Conservation (phyloP, 2,113 vertebrate genomes). For the Laticauda colubrina region DNA sequence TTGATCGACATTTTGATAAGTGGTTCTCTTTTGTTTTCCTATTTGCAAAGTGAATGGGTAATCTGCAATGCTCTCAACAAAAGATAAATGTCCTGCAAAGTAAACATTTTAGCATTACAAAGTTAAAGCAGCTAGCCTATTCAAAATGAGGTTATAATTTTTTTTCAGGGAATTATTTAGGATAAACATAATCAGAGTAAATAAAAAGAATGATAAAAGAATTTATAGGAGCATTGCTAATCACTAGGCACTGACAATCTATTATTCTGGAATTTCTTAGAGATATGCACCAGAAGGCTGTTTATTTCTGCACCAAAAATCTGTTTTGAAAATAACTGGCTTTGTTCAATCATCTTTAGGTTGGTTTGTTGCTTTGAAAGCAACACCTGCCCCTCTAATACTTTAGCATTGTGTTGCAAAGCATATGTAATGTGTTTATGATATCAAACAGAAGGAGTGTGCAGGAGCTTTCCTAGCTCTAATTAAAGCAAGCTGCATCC, state of each 20-base stretch:
- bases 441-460: constrained; percentile 59
- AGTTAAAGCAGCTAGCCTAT: constrained; percentile 5
- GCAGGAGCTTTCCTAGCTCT: constrained; percentile 57
- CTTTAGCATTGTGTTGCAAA: constrained; percentile 45
- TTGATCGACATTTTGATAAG: background rate
- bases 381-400: constrained; percentile 50
- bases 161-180: background rate
- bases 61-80: background rate
- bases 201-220: constrained; percentile 18
- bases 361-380: constrained; percentile 55
- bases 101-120: background rate
- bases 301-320: constrained; percentile 14
- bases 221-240: background rate
- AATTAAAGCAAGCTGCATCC: constrained; percentile 63
- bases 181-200: background rate
- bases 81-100: background rate
- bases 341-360: constrained; percentile 48
- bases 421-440: constrained; percentile 59
- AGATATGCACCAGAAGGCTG: background rate
- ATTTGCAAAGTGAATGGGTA: background rate
- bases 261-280: background rate
- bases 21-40: background rate
- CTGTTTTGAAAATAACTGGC: constrained; percentile 37
- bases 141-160: constrained; percentile 6
- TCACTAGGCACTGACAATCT: background rate